A percentile compares a stretch with the other conserved stretches of the same genome.
Evolutionary conservation across 2,888 invertebrate species (phyloP).

Genomic region (Cenopis cana): DNA sequence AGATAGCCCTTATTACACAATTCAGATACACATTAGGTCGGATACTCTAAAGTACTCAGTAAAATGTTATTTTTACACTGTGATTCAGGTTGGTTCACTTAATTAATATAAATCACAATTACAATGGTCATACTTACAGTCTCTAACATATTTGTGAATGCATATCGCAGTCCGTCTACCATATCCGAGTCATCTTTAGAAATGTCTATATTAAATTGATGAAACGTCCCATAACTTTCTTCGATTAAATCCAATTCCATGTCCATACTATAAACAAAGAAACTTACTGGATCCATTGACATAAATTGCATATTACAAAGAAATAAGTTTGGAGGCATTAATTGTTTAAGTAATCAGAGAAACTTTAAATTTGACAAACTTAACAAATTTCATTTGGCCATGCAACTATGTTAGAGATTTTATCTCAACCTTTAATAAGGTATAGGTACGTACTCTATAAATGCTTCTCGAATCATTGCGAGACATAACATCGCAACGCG

Average conservation of each 20-base stretch:
- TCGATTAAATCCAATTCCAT: constrained; percentile 90
- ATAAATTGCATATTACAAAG: background rate
- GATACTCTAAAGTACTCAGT: too few relatives aligned
- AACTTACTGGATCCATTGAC: background rate
- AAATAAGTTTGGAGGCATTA: background rate
- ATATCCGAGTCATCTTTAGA: constrained; percentile 91
- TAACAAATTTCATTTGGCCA: too few relatives aligned
- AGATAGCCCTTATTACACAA: too few relatives aligned
- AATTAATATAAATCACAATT: constrained; percentile 15
- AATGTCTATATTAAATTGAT: constrained; percentile 87
- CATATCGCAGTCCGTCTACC: constrained; percentile 91
- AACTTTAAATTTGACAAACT: too few relatives aligned
- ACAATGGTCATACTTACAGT: constrained; percentile 81
- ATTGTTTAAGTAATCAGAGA: too few relatives aligned
- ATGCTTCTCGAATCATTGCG: constrained; percentile 90
- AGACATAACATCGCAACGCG: constrained; percentile 92
- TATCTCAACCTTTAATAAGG: background rate
- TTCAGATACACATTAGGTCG: too few relatives aligned
- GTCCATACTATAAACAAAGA: constrained; percentile 85
- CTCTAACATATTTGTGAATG: constrained; percentile 90
- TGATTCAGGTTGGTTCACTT: too few relatives aligned
- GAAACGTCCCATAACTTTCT: constrained; percentile 91
- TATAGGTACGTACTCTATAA: constrained; percentile 82
- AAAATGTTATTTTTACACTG: too few relatives aligned
- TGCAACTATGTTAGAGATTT: too few relatives aligned